These are phyloP conservation scores for Guaruba guarouba DNA, from an alignment of 2,113 vertebrate genomes.

Conservation along the genomic window DNA sequence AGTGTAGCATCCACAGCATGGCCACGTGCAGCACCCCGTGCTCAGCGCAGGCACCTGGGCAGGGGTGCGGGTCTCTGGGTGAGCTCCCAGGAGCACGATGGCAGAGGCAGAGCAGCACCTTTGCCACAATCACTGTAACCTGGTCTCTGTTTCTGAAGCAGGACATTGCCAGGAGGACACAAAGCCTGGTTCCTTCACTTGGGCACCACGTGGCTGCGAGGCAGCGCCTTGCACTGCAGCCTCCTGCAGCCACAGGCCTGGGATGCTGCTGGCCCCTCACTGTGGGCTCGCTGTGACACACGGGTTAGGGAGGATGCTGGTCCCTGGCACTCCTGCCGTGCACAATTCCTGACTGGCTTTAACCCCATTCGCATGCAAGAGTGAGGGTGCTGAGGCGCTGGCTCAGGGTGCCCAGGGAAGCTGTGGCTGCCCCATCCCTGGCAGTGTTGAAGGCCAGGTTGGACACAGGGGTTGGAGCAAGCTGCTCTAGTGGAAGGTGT, in stretches of 20 bases:
- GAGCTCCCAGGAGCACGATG: neutral
- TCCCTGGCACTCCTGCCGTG: fast-evolving
- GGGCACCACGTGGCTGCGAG: neutral
- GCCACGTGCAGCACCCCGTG: neutral
- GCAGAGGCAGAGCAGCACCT: neutral
- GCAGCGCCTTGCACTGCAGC: neutral
- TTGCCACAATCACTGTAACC: neutral
- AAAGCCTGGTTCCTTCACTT: neutral
- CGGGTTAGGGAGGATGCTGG: fast-evolving
- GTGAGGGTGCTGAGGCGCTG: neutral
- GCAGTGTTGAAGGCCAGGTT: neutral
- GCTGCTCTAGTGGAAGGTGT: neutral
- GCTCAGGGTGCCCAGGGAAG: neutral
- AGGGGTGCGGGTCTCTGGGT: neutral
- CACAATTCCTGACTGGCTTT: no score
- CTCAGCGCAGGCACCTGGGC: fast-evolving
- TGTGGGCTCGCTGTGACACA: neutral
- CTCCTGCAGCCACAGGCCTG: neutral
- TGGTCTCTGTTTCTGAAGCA: neutral
- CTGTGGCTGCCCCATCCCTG: neutral
- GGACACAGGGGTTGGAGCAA: no score
- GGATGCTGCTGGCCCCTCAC: fast-evolving
- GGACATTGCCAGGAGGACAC: neutral
- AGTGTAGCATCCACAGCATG: neutral
- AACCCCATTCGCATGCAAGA: fast-evolving